A percentile compares a stretch with the other conserved stretches of the same genome.
phyloP scores from a whole-genome alignment of 2,888 invertebrate species.

The Orthosia cruda region DNA sequence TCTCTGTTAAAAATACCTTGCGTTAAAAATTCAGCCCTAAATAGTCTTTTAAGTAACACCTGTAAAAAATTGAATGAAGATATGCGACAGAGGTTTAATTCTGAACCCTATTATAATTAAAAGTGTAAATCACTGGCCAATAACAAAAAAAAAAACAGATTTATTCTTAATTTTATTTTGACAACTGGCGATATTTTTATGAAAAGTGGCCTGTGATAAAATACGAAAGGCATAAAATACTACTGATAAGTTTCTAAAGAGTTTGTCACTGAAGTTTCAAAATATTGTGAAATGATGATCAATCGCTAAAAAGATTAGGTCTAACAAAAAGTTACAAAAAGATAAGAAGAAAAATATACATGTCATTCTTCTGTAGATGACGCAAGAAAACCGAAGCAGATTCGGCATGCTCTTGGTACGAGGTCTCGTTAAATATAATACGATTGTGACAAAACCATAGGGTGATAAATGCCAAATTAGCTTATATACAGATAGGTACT shows the following conservation, averaged over 20 bases:
- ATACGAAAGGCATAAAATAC: not conserved
- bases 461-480: not conserved
- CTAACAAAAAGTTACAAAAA: not conserved
- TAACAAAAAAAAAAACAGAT: not conserved
- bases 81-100: too few relatives aligned
- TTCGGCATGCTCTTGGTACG: not conserved
- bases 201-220: not conserved
- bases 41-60: too few relatives aligned
- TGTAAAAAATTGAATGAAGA: too few relatives aligned
- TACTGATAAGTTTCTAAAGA: not conserved
- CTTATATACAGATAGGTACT: too few relatives aligned
- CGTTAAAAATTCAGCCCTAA: too few relatives aligned
- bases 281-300: constrained; percentile 2
- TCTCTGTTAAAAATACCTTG: too few relatives aligned
- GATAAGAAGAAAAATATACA: not conserved
- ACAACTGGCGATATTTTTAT: not conserved
- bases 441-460: not conserved
- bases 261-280: not conserved
- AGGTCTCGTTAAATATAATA: not conserved
- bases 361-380: not conserved
- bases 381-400: not conserved
- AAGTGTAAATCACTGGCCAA: not conserved
- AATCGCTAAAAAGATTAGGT: not conserved
- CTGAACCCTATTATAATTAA: too few relatives aligned
- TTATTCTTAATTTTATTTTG: not conserved